Evolutionary conservation across 2,888 invertebrate genomes (phyloP).

Genomic region (Andrena bucephala): DNA sequence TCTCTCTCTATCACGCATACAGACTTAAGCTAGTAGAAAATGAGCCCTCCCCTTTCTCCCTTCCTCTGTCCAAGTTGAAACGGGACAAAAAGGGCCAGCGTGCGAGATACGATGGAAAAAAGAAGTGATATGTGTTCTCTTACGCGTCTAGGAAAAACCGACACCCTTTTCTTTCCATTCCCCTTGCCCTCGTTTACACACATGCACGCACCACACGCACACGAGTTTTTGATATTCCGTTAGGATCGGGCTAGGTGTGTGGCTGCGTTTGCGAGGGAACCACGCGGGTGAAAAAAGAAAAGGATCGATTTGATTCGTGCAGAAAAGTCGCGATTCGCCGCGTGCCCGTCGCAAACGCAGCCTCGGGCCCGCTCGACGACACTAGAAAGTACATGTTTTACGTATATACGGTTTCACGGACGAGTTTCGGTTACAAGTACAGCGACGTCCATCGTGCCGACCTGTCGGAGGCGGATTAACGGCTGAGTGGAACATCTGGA

Average conservation of each 20-base stretch:
- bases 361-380: slow-evolving; percentile 45
- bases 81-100: slow-evolving; percentile 57
- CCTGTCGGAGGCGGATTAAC: slow-evolving; percentile 16
- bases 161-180: slow-evolving; percentile 30
- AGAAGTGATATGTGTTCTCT: slow-evolving; percentile 79
- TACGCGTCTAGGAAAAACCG: slow-evolving; percentile 72
- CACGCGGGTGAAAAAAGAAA: slow-evolving; percentile 1
- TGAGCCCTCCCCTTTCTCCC: slow-evolving; percentile 39
- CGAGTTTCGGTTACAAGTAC: slow-evolving; percentile 51
- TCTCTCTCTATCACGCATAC: slow-evolving; percentile 12
- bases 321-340: neutral
- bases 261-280: slow-evolving; percentile 12
- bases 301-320: neutral
- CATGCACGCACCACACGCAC: slow-evolving; percentile 23
- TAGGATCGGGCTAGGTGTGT: slow-evolving; percentile 28
- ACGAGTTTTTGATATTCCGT: slow-evolving; percentile 62
- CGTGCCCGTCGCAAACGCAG: slow-evolving; percentile 26
- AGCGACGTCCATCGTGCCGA: slow-evolving; percentile 38
- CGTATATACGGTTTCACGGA: slow-evolving; percentile 65
- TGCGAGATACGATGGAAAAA: slow-evolving; percentile 58
- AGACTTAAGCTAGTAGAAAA: slow-evolving; percentile 62
- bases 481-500: neutral
- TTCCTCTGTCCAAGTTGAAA: slow-evolving; percentile 15
- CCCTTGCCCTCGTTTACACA: slow-evolving; percentile 4
- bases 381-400: slow-evolving; percentile 61